phyloP scores from a whole-genome alignment of 2,797 vertebrate genomes.

The Enteromius fasciolatus region DNA sequence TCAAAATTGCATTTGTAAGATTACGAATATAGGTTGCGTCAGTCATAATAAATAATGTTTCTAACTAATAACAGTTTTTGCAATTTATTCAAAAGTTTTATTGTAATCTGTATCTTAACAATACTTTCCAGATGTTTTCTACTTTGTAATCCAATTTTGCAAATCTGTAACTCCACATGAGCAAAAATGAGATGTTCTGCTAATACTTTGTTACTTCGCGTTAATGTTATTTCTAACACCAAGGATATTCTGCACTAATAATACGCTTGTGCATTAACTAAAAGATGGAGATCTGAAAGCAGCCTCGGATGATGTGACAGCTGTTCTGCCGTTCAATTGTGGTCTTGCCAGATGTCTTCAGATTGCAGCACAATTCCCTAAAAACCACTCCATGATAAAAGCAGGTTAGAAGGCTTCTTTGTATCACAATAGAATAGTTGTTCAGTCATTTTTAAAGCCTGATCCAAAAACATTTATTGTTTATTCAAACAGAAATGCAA shows the following conservation, averaged over 20 bases:
- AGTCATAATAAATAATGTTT: background rate
- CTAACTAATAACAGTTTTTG: background rate
- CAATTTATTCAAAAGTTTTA: too few relatives aligned
- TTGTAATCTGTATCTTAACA: background rate
- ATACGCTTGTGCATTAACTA: conserved; percentile 44
- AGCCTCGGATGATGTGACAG: conserved; percentile 30
- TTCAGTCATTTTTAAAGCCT: conserved; percentile 14
- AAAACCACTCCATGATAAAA: conserved; percentile 33
- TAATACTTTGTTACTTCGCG: conserved; percentile 22
- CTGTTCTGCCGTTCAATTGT: conserved; percentile 37
- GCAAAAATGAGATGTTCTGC: conserved; percentile 7
- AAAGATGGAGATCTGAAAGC: conserved; percentile 36
- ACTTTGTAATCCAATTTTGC: conserved; percentile 1
- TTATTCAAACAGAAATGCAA: conserved; percentile 64
- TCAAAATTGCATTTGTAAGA: background rate
- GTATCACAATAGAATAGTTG: conserved; percentile 19
- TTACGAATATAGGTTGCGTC: background rate
- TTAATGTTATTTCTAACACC: conserved; percentile 34
- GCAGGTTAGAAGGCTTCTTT: conserved; percentile 6
- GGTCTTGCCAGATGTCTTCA: conserved; percentile 45
- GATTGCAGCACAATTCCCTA: conserved; percentile 34
- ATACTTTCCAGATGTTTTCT: background rate
- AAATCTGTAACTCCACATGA: background rate
- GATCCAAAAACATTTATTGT: conserved; percentile 65
- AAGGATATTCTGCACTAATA: conserved; percentile 12